Conservation (phyloP, 2,113 vertebrate species). For the Strigops habroptila region DNA sequence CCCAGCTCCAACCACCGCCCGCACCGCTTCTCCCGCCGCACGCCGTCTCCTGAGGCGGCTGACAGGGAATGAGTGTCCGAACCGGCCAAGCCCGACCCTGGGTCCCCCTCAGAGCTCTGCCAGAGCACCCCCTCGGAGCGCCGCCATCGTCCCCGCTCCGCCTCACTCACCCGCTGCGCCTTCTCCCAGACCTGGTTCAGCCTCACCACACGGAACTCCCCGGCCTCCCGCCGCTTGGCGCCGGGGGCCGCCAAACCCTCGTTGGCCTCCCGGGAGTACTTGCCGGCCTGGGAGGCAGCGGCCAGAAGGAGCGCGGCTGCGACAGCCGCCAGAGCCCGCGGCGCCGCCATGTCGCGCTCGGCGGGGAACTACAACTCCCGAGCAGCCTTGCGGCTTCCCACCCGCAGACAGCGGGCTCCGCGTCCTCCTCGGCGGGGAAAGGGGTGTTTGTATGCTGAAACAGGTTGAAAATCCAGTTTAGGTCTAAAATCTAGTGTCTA, state of each 20-base stretch:
- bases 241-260: slow-evolving; percentile 54
- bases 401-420: too few species aligned
- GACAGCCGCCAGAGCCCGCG: neutral
- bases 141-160: neutral
- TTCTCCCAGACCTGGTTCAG: slow-evolving; percentile 95
- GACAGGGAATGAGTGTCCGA: neutral
- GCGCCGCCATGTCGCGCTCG: neutral
- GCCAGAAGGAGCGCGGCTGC: neutral
- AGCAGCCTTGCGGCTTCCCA: neutral
- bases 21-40: neutral
- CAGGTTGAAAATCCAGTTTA: rapidly evolving
- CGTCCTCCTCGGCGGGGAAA: rapidly evolving
- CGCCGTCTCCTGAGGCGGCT: neutral
- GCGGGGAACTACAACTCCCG: neutral
- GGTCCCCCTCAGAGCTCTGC: neutral
- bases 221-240: slow-evolving; percentile 32
- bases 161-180: slow-evolving; percentile 82
- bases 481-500: rapidly evolving
- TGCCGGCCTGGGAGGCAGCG: slow-evolving; percentile 71
- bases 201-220: slow-evolving; percentile 88
- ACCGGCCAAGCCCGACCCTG: neutral
- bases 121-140: neutral
- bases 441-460: rapidly evolving
- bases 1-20: neutral
- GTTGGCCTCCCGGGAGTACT: slow-evolving; percentile 87